A percentile compares a stretch with the other conserved stretches of the same genome.
Conservation (phyloP, 2,113 vertebrate genomes). For the Erinaceus europaeus region DNA sequence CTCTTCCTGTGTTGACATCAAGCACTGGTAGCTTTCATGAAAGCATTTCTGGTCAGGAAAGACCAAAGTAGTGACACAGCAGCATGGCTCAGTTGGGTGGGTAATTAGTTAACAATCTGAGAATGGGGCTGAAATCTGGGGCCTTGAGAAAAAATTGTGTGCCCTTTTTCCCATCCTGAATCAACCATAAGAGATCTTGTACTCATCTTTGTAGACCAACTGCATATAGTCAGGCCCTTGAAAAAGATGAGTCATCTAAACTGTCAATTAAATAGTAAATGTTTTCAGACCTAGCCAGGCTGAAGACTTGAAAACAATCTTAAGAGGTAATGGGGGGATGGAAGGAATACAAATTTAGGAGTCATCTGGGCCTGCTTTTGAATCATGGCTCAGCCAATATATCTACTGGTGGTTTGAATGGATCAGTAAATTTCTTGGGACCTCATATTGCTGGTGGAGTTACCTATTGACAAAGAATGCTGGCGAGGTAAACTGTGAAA, state of each 20-base stretch:
- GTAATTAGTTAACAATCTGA: not conserved
- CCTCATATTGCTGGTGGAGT: not conserved
- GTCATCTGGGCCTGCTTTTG: not conserved
- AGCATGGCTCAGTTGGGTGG: not conserved
- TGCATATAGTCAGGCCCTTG: not conserved
- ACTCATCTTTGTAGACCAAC: not conserved
- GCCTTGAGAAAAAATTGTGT: not conserved
- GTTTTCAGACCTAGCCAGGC: conserved; percentile 8
- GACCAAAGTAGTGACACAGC: conserved; percentile 10
- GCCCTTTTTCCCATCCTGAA: not conserved
- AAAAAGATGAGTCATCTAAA: not conserved
- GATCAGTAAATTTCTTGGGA: not conserved
- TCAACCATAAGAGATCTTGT: not conserved
- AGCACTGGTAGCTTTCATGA: not conserved
- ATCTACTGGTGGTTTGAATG: not conserved
- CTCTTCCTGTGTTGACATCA: conserved; percentile 64
- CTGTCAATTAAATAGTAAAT: not conserved
- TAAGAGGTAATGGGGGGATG: not conserved
- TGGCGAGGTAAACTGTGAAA: not conserved
- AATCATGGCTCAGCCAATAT: not conserved
- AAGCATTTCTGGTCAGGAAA: not conserved
- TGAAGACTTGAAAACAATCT: conserved; percentile 3
- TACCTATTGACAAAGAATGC: not conserved
- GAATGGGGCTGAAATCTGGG: not conserved
- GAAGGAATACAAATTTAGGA: not conserved